These are phyloP conservation scores for Acleris sparsana DNA, from an alignment of 2,888 invertebrate species.

Conservation along the genomic window DNA sequence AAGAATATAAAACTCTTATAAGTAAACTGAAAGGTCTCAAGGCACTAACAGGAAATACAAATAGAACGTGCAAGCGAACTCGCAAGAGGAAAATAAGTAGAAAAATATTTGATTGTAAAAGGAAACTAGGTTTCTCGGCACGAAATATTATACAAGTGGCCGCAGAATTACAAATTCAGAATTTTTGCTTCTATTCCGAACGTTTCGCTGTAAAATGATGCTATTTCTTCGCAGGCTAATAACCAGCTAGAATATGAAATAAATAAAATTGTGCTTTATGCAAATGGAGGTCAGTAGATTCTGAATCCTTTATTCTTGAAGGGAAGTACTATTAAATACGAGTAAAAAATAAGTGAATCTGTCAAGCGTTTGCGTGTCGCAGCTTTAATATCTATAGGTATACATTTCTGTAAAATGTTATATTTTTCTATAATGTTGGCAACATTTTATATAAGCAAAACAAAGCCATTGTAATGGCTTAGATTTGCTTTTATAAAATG, in stretches of 20 bases:
- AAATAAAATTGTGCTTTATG: background rate
- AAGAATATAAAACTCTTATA: background rate
- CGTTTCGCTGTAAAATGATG: conserved; percentile 12
- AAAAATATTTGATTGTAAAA: conserved; percentile 24
- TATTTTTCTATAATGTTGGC: too few relatives aligned
- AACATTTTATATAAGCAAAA: too few relatives aligned
- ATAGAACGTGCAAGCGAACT: conserved; percentile 16
- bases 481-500: too few relatives aligned
- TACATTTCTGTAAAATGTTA: too few relatives aligned
- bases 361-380: too few relatives aligned
- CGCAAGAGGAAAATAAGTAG: conserved; percentile 12
- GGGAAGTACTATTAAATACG: too few relatives aligned
- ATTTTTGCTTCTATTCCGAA: conserved; percentile 13
- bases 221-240: background rate
- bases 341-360: too few relatives aligned
- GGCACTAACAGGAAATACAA: background rate
- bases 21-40: background rate
- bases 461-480: too few relatives aligned
- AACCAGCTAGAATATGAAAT: background rate
- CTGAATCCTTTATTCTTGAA: background rate
- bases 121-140: conserved; percentile 14
- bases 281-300: background rate
- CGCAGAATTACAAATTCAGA: conserved; percentile 22
- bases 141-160: conserved; percentile 9
- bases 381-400: too few relatives aligned